These are phyloP conservation scores for Aeoliscus strigatus DNA, from an alignment of 2,797 vertebrate species.

Conservation along the genomic window DNA sequence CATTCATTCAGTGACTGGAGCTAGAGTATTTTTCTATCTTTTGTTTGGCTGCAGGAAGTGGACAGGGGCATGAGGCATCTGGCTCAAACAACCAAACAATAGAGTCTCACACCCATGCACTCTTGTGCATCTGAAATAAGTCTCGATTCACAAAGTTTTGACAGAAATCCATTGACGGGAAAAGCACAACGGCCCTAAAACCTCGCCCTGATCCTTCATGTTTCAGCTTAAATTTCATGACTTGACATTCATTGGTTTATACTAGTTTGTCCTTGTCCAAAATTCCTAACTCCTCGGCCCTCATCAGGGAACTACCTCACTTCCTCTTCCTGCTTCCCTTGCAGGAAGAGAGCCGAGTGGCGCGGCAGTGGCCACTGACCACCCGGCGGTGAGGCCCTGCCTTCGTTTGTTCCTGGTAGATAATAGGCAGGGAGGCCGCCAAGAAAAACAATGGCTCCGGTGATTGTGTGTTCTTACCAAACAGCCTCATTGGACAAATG, in stretches of 20 bases:
- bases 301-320: constrained; percentile 63
- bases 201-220: no score
- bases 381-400: constrained; percentile 54
- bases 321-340: constrained; percentile 72
- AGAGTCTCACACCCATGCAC: constrained; percentile 22
- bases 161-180: constrained; percentile 4
- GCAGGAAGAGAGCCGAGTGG: constrained; percentile 59
- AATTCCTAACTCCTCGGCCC: constrained; percentile 45
- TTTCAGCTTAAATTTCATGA: background rate
- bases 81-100: constrained; percentile 58
- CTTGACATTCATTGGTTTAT: no score
- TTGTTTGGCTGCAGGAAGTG: constrained; percentile 57
- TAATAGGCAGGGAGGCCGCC: constrained; percentile 65
- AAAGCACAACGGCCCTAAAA: constrained; percentile 19
- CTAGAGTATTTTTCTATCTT: constrained; percentile 42
- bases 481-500: constrained; percentile 32
- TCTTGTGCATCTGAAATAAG: constrained; percentile 15
- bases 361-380: constrained; percentile 43
- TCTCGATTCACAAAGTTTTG: constrained; percentile 8
- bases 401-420: constrained; percentile 76
- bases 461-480: constrained; percentile 55
- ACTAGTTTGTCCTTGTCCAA: constrained; percentile 26
- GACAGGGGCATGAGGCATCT: constrained; percentile 42
- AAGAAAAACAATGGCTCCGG: constrained; percentile 70
- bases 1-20: constrained; percentile 24